Conservation (phyloP, 2,797 vertebrate genomes). For the Gymnoscopelus braueri region DNA sequence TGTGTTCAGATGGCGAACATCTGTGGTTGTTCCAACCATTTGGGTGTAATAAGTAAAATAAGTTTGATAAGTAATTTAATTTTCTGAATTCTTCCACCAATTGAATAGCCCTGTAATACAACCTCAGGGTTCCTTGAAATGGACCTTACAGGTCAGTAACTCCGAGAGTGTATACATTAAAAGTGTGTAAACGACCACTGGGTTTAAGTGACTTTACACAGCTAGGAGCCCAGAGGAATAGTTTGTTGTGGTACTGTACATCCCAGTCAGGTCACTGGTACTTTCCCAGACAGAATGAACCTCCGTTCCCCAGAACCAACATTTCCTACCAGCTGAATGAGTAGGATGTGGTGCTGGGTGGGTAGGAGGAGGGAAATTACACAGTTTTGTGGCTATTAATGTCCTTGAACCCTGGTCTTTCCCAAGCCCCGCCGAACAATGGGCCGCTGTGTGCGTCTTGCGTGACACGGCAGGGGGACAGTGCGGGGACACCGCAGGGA, state of each 20-base stretch:
- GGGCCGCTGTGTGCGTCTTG: slow-evolving; percentile 67
- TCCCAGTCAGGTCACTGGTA: slow-evolving; percentile 56
- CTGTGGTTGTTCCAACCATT: too few relatives aligned
- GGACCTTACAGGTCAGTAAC: too few relatives aligned
- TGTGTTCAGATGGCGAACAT: too few relatives aligned
- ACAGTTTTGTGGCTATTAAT: slow-evolving; percentile 77
- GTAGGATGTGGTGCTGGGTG: slow-evolving; percentile 53
- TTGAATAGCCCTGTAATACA: too few relatives aligned
- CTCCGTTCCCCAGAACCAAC: slow-evolving; percentile 45
- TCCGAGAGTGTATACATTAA: too few relatives aligned
- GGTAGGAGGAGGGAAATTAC: slow-evolving; percentile 63
- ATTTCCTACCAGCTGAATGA: slow-evolving; percentile 67
- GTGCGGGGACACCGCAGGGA: slow-evolving; percentile 50
- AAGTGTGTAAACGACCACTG: too few relatives aligned
- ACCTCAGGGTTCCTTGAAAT: too few relatives aligned
- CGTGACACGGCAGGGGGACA: slow-evolving; percentile 69
- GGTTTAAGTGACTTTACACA: too few relatives aligned
- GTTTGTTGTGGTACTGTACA: slow-evolving; percentile 29
- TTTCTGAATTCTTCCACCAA: too few relatives aligned
- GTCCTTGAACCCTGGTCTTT: slow-evolving; percentile 78
- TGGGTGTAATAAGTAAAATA: too few relatives aligned
- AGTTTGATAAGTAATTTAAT: too few relatives aligned
- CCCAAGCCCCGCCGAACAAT: slow-evolving; percentile 78
- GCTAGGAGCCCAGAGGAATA: too few relatives aligned
- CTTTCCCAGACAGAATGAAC: slow-evolving; percentile 69